Percentiles rank a stretch among this genome's conserved stretches.
These are phyloP conservation scores for Meganola albula DNA, from an alignment of 2,888 invertebrate species.

Conservation along the genomic window DNA sequence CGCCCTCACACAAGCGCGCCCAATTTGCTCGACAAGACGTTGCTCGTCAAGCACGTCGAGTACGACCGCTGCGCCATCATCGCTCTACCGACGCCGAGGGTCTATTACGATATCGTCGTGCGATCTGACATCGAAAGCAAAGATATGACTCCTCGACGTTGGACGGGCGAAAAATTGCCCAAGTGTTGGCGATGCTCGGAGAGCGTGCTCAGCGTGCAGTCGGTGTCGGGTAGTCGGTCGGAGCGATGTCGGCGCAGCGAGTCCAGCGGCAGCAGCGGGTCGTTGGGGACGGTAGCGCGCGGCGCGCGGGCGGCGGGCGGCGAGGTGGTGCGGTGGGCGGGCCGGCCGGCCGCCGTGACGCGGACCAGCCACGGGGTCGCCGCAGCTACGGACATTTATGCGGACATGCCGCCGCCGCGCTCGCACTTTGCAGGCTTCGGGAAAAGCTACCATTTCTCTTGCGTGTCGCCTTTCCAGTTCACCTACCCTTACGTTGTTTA, in stretches of 20 bases:
- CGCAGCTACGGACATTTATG: slow-evolving; percentile 66
- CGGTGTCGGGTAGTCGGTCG: slow-evolving; percentile 24
- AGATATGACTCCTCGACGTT: slow-evolving; percentile 53
- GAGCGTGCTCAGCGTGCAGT: slow-evolving; percentile 55
- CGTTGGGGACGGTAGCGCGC: slow-evolving; percentile 29
- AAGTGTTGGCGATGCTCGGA: slow-evolving; percentile 72
- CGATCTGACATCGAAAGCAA: slow-evolving; percentile 39
- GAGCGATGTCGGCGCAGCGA: slow-evolving; percentile 50
- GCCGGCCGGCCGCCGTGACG: slow-evolving; percentile 73
- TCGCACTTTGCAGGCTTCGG: slow-evolving; percentile 73
- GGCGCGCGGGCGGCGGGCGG: slow-evolving; percentile 42
- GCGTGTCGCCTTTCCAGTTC: slow-evolving; percentile 73
- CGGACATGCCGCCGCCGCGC: slow-evolving; percentile 69
- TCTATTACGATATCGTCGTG: slow-evolving; percentile 63
- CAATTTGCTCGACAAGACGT: slow-evolving; percentile 62
- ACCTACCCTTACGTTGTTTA: slow-evolving; percentile 71
- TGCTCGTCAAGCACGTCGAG: slow-evolving; percentile 64
- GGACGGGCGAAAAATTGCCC: slow-evolving; percentile 61
- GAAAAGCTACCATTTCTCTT: slow-evolving; percentile 75
- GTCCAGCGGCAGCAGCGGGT: slow-evolving; percentile 43
- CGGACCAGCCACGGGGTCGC: slow-evolving; percentile 72
- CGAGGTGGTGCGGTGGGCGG: slow-evolving; percentile 64
- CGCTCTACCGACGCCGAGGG: slow-evolving; percentile 62
- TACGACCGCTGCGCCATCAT: slow-evolving; percentile 67
- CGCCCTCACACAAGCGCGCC: slow-evolving; percentile 56